A percentile compares a stretch with the other conserved stretches of the same genome.
Conservation (phyloP, 2,797 vertebrate genomes). For the Schizopygopsis pylzovi region DNA sequence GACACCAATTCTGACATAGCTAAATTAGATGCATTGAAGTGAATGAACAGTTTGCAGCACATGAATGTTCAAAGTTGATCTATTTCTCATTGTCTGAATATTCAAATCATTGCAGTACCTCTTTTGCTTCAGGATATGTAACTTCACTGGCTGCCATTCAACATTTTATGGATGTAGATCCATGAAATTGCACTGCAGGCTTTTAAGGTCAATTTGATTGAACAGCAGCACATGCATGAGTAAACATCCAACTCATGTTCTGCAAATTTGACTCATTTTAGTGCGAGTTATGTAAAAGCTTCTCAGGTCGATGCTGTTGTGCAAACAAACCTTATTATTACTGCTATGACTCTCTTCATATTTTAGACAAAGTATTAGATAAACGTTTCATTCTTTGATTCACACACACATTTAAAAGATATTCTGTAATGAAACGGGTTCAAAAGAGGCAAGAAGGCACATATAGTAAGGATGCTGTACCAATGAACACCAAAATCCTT, state of each 20-base stretch:
- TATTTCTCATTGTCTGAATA: slow-evolving; percentile 20
- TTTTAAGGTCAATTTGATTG: slow-evolving; percentile 28
- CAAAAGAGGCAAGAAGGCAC: slow-evolving; percentile 18
- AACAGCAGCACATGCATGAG: slow-evolving; percentile 4
- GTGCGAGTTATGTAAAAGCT: background rate
- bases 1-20: slow-evolving; percentile 5
- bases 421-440: background rate
- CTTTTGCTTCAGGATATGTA: slow-evolving; percentile 4
- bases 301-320: background rate
- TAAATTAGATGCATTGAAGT: slow-evolving; percentile 16
- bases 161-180: slow-evolving; percentile 11
- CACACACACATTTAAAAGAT: background rate
- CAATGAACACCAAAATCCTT: background rate
- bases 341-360: background rate
- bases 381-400: background rate
- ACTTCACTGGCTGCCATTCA: slow-evolving; percentile 26
- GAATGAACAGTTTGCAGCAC: slow-evolving; percentile 18
- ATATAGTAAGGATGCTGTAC: background rate
- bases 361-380: background rate
- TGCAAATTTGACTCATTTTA: background rate
- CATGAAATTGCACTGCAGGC: background rate
- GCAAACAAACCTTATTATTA: slow-evolving; percentile 16
- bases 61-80: slow-evolving; percentile 16
- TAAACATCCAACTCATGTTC: background rate
- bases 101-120: slow-evolving; percentile 18